Base-by-base conservation (phyloP, 1,140 invertebrate species). In the Drosophila biarmipes region DNA sequence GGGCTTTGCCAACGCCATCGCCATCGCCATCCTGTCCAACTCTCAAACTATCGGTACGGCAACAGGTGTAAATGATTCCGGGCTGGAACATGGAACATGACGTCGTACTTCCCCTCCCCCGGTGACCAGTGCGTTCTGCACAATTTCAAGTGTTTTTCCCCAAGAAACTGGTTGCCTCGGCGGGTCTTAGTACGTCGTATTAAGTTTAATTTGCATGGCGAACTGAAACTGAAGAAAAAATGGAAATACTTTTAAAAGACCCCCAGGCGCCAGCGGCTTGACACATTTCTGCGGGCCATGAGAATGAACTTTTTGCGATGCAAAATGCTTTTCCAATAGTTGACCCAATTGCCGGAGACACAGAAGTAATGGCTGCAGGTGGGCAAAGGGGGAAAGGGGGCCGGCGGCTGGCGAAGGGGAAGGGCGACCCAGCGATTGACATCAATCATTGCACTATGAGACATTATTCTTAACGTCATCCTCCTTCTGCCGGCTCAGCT, bases 21-120 rank as follows among this genome's bases (percentile, higher is more conserved):
- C 29, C 24, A 24, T 24, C 24, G n/a, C 24, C 24, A 24, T 31
- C n/a, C n/a, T n/a, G n/a, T n/a, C 42, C 53, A 35, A 76, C 49
- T 38, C 55, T 68, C 51, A 48, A 71, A 71, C 51, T 49, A 40
- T 37, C 15, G 42, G 24, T 12, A 14, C 24, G 35, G 31, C 55
- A 76, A 56, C 80, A 85, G 77, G 80, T 84, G 80, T 84, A 71
- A 80, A 84, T 84, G 80, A 84, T 84, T 66, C 69, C 46, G 71
- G n/a, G 49, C 24, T 24, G 24, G 24, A 24, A 45, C 53, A 3
- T 17, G 62, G 49, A 76, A 59, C 64, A 68, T 54, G 42, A 40
- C 52, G 54, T 40, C 21, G 55, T 43, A 40, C 6, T 31, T 31
- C 59, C 34, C n/a, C 37, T 52, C 53, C 19, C 37, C 34, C 21